Evolutionary conservation across 2,888 invertebrate genomes (phyloP).

Genomic region (Muschampia plurimacula): DNA sequence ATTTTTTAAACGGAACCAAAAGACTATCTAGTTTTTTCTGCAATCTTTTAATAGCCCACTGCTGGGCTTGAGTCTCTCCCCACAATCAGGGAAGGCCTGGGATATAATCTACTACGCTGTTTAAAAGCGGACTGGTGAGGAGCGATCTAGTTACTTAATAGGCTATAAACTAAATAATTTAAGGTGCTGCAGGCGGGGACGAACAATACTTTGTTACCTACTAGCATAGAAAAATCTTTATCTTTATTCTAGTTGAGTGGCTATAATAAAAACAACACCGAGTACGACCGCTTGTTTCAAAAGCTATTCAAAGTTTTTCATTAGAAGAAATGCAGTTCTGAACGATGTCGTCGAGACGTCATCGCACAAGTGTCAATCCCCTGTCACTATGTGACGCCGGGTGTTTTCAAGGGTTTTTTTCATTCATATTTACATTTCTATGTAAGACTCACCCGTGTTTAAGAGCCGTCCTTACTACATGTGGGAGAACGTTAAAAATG

Average conservation of each 20-base stretch:
- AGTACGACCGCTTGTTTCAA: constrained; percentile 10
- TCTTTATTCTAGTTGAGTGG: background rate
- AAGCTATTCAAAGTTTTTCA: constrained; percentile 37
- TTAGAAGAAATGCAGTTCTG: constrained; percentile 34
- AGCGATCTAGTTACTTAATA: too few relatives aligned
- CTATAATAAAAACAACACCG: background rate
- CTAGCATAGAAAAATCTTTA: background rate
- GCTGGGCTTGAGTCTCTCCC: too few relatives aligned
- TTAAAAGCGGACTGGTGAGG: too few relatives aligned
- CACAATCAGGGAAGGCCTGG: too few relatives aligned
- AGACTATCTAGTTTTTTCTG: too few relatives aligned
- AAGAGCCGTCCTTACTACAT: constrained; percentile 24
- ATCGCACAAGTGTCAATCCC: constrained; percentile 31
- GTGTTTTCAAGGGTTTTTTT: constrained; percentile 22
- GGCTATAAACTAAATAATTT: too few relatives aligned
- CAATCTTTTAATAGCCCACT: too few relatives aligned
- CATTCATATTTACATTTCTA: constrained; percentile 46
- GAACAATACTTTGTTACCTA: too few relatives aligned
- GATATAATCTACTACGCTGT: too few relatives aligned
- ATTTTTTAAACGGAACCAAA: too few relatives aligned
- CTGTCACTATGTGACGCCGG: constrained; percentile 16
- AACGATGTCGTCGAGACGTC: constrained; percentile 29
- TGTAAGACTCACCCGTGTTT: constrained; percentile 45
- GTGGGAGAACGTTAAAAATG: constrained; percentile 45
- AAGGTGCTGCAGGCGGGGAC: too few relatives aligned